These are phyloP conservation scores for Manacus vitellinus DNA, from an alignment of 2,113 vertebrate species.

Conservation along the genomic window DNA sequence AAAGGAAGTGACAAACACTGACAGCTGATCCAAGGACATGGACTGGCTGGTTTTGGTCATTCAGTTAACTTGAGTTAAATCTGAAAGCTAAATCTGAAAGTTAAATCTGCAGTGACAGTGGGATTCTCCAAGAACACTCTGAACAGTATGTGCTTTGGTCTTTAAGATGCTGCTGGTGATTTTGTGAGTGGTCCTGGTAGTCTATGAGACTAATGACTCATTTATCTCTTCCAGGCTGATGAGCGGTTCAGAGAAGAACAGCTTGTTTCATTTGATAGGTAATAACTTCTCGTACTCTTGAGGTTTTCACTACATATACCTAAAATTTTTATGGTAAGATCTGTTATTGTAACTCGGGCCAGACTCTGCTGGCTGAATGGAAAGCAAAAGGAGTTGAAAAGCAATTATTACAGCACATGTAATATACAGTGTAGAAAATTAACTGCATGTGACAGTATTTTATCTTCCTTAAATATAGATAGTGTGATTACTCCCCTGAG, in stretches of 20 bases:
- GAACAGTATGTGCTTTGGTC: background rate
- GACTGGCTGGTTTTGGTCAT: background rate
- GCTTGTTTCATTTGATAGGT: conserved; percentile 95
- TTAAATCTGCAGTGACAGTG: background rate
- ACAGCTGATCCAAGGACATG: background rate
- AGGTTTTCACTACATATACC: background rate
- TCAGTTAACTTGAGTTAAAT: background rate
- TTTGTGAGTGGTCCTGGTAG: background rate
- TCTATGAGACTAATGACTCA: background rate
- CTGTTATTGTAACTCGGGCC: background rate
- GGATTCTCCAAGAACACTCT: background rate
- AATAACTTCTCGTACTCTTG: conserved; percentile 27
- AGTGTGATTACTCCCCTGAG: background rate
- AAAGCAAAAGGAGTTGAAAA: background rate
- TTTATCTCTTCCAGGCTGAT: conserved; percentile 78
- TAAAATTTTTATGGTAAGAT: background rate
- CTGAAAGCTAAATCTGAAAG: background rate
- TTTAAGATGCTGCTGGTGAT: background rate
- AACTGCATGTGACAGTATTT: background rate
- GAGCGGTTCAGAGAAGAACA: conserved; percentile 87
- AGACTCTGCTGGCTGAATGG: background rate
- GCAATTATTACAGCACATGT: background rate
- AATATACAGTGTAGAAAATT: background rate
- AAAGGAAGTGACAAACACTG: background rate
- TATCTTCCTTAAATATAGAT: background rate